These are phyloP conservation scores for Drosophila willistoni DNA, from an alignment of 1,140 invertebrate species.

Conservation along the genomic window DNA sequence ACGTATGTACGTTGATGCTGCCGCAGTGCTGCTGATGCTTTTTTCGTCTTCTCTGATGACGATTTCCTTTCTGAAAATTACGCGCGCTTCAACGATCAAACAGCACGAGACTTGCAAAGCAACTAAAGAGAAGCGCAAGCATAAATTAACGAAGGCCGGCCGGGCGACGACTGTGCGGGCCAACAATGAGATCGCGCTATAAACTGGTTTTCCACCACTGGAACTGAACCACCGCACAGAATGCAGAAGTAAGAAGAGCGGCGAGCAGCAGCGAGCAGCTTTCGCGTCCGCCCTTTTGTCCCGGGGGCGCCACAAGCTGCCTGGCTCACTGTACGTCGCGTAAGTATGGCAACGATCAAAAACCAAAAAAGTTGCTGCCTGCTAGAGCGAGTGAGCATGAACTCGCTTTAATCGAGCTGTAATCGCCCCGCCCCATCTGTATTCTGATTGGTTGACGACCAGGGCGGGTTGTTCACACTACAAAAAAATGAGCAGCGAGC, in stretches of 20 bases:
- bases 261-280: slow-evolving; percentile 55
- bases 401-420: slow-evolving; percentile 58
- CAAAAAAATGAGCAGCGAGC: slow-evolving; percentile 21
- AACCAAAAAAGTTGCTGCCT: slow-evolving; percentile 27
- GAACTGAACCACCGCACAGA: slow-evolving; percentile 1
- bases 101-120: slow-evolving; percentile 80
- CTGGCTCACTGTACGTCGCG: slow-evolving; percentile 12
- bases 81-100: slow-evolving; percentile 77
- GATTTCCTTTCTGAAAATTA: slow-evolving; percentile 74
- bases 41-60: slow-evolving; percentile 5
- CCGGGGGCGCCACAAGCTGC: slow-evolving; percentile 50
- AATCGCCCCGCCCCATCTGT: slow-evolving; percentile 52
- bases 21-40: neutral
- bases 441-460: slow-evolving; percentile 58
- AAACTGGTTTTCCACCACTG: slow-evolving; percentile 68
- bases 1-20: neutral
- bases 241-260: no score
- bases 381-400: slow-evolving; percentile 34
- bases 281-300: slow-evolving; percentile 71
- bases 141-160: slow-evolving; percentile 81
- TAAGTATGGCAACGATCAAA: slow-evolving; percentile 78
- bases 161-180: slow-evolving; percentile 60
- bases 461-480: slow-evolving; percentile 40
- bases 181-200: slow-evolving; percentile 69
- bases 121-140: slow-evolving; percentile 77